phyloP scores from a whole-genome alignment of 2,888 invertebrate genomes.

The Spilarctia lutea region DNA sequence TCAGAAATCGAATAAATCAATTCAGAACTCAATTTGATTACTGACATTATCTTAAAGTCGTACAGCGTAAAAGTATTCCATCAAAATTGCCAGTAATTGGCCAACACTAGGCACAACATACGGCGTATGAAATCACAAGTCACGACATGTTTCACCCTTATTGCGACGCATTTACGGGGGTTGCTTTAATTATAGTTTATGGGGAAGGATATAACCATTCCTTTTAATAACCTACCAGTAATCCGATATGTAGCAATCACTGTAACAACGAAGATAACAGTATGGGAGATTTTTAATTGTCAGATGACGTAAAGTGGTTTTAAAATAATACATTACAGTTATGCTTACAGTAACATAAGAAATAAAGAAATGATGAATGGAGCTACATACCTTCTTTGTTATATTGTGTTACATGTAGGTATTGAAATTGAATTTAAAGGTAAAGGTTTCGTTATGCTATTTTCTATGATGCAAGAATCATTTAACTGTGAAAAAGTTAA shows the following conservation, averaged over 20 bases:
- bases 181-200: constrained; percentile 31
- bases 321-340: neutral
- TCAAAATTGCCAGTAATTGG: constrained; percentile 46
- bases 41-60: constrained; percentile 17
- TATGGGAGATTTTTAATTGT: neutral
- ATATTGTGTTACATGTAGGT: too few species aligned
- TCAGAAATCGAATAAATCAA: neutral
- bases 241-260: constrained; percentile 14
- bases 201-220: constrained; percentile 12
- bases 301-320: neutral
- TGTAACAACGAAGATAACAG: neutral
- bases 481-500: too few species aligned
- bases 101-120: constrained; percentile 33
- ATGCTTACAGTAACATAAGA: neutral
- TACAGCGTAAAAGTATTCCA: constrained; percentile 28
- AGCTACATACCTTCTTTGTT: too few species aligned
- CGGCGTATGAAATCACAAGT: constrained; percentile 37
- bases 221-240: constrained; percentile 11
- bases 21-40: neutral
- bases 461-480: too few species aligned
- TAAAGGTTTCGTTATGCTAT: too few species aligned
- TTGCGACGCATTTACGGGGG: constrained; percentile 41
- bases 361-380: too few species aligned
- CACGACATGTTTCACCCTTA: constrained; percentile 44
- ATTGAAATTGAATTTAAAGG: too few species aligned